These are phyloP conservation scores for Campylorhamphus procurvoides DNA, from an alignment of 2,113 vertebrate genomes.

Conservation along the genomic window DNA sequence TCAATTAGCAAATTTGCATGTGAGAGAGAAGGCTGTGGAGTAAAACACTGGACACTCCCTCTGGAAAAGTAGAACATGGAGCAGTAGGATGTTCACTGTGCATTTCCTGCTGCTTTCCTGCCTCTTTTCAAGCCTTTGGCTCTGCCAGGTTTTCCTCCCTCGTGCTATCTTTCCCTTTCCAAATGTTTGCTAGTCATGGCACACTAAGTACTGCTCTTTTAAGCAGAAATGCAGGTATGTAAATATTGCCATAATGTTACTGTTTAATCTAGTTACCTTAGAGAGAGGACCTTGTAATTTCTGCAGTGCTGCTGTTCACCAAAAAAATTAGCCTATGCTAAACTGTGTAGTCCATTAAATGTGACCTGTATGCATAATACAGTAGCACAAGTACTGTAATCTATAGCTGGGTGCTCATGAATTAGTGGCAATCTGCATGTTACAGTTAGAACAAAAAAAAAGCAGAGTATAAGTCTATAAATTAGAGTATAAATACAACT, in stretches of 20 bases:
- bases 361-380: background rate
- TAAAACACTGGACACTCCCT: background rate
- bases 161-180: background rate
- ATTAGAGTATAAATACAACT: background rate
- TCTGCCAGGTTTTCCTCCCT: background rate
- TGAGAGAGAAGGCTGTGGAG: background rate
- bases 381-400: background rate
- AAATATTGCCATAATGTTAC: constrained; percentile 44
- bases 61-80: background rate
- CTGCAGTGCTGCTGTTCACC: background rate
- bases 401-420: background rate
- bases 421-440: background rate
- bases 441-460: background rate
- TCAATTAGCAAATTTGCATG: background rate
- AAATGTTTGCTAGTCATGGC: background rate
- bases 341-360: background rate
- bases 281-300: background rate
- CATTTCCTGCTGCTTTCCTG: background rate
- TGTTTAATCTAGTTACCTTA: constrained; percentile 35
- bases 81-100: rapidly evolving
- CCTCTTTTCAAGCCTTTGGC: background rate
- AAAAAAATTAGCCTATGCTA: background rate
- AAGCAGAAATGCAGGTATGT: background rate
- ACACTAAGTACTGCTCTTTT: background rate
- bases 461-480: background rate